These are phyloP conservation scores for Mongoloraphidia duomilia DNA, from an alignment of 2,888 invertebrate species.

Conservation along the genomic window DNA sequence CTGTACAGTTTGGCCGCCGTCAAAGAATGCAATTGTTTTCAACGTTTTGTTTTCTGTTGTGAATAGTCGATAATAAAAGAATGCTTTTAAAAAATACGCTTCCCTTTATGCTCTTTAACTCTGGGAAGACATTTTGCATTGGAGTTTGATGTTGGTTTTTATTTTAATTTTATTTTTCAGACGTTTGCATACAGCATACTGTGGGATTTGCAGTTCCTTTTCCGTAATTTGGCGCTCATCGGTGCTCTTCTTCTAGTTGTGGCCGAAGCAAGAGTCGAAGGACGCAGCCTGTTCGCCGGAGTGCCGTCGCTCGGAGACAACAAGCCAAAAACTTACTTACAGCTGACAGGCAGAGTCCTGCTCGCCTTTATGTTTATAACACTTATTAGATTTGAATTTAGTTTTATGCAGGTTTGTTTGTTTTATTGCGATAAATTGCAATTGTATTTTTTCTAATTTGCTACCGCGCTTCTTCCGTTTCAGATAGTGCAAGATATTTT, in stretches of 20 bases:
- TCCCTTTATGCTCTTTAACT: too few relatives aligned
- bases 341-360: conserved; percentile 87
- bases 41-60: too few relatives aligned
- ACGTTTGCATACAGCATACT: conserved; percentile 92
- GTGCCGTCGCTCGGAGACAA: conserved; percentile 86
- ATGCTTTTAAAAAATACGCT: too few relatives aligned
- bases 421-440: background rate
- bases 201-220: conserved; percentile 94
- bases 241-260: conserved; percentile 91
- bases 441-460: conserved; percentile 3
- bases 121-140: too few relatives aligned
- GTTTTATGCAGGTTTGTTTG: conserved; percentile 60
- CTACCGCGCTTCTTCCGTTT: conserved; percentile 16
- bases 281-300: conserved; percentile 90
- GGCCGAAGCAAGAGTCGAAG: conserved; percentile 92
- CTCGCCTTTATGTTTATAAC: conserved; percentile 99
- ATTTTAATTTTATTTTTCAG: conserved; percentile 33
- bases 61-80: too few relatives aligned
- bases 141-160: too few relatives aligned
- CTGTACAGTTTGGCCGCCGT: too few relatives aligned
- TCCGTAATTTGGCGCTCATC: conserved; percentile 90
- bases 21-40: too few relatives aligned
- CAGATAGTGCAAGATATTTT: conserved; percentile 84
- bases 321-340: conserved; percentile 92
- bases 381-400: conserved; percentile 82